Evolutionary conservation across 2,113 vertebrate species (phyloP).

Genomic region (Erinaceus europaeus): DNA sequence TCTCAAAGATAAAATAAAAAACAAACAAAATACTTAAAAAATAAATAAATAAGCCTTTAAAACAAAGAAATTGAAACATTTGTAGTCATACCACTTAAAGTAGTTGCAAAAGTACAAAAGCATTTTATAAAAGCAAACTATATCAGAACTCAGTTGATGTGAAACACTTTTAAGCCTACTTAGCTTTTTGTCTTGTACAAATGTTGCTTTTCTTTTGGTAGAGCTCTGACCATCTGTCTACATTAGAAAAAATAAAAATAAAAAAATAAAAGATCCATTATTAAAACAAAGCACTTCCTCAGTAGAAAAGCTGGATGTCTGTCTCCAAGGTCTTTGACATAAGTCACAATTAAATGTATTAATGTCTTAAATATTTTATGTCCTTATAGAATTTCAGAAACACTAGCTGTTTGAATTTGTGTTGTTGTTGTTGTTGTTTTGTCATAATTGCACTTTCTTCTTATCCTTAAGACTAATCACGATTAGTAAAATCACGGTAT

Average conservation of each 20-base stretch:
- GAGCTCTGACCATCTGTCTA: not conserved
- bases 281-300: constrained; percentile 3
- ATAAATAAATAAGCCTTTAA: too few species aligned
- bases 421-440: constrained; percentile 3
- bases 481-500: not conserved
- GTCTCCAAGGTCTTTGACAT: not conserved
- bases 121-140: too few species aligned
- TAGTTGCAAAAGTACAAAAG: too few species aligned
- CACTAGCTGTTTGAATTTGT: not conserved
- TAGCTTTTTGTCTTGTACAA: not conserved
- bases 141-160: not conserved
- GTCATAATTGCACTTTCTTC: not conserved
- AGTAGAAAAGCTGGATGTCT: not conserved
- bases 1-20: too few species aligned
- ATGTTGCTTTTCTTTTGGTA: not conserved
- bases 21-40: too few species aligned
- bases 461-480: not conserved
- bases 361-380: constrained; percentile 6
- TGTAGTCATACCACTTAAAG: too few species aligned
- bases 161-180: not conserved
- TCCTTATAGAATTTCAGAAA: constrained; percentile 29
- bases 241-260: too few species aligned
- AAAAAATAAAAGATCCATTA: not conserved
- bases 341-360: not conserved
- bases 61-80: too few species aligned